A percentile compares a stretch with the other conserved stretches of the same genome.
Evolutionary conservation across 53 echinoderm and acorn worm species (phyloP).

Genomic region (Actinopyga echinites): DNA sequence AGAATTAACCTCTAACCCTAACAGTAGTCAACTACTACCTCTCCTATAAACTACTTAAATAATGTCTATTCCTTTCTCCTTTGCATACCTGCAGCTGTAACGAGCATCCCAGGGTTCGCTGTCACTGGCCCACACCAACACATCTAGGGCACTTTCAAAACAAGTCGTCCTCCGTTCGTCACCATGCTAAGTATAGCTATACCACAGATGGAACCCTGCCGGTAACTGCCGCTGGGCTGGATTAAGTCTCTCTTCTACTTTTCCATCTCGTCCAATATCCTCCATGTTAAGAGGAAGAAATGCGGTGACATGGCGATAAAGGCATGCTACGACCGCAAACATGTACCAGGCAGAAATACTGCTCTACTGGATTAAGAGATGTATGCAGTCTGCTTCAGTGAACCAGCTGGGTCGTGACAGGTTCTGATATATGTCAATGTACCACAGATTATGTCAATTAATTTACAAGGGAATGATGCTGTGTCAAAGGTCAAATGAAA

Average conservation of each 20-base stretch:
- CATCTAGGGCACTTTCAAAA: conserved; percentile 36
- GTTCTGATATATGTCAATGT: conserved; percentile 13
- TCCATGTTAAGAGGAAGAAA: too few species aligned
- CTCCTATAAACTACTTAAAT: too few species aligned
- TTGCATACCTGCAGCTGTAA: background rate
- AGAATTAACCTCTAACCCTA: too few species aligned
- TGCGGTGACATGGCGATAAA: too few species aligned
- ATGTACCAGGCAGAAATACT: too few species aligned
- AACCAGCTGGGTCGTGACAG: conserved; percentile 16
- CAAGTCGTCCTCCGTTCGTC: background rate
- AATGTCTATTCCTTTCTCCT: background rate
- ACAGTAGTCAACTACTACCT: too few species aligned
- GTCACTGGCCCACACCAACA: background rate
- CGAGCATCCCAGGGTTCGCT: background rate
- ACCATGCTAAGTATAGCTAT: background rate
- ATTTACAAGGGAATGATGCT: background rate
- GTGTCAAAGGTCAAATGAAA: conserved; percentile 12
- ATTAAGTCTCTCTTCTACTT: conserved; percentile 12
- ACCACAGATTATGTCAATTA: conserved; percentile 12
- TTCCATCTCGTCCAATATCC: too few species aligned
- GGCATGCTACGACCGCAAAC: too few species aligned
- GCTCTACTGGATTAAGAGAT: too few species aligned
- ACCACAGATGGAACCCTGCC: conserved; percentile 4
- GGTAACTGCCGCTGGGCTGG: conserved; percentile 28
- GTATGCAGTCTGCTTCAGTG: too few species aligned